Evolutionary conservation across 1,140 invertebrate species (phyloP).

Genomic region (Centruroides sculpturatus): DNA sequence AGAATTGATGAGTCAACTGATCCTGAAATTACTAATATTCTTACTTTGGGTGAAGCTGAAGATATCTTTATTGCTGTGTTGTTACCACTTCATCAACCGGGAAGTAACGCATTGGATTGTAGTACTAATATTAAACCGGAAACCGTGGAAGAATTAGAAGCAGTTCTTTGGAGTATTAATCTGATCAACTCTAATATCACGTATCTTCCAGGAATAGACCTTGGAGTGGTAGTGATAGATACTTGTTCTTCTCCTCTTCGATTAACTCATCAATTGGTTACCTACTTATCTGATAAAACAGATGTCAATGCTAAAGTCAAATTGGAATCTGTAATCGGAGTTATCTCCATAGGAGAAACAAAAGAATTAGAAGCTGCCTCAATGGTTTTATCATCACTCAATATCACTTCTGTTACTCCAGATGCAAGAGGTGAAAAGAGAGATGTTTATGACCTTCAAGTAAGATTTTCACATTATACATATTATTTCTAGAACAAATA

Average conservation of each 20-base stretch:
- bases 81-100: constrained; percentile 23
- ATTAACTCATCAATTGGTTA: constrained; percentile 8
- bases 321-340: constrained; percentile 3
- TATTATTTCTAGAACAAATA: too few species aligned
- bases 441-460: too few species aligned
- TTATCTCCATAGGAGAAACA: constrained; percentile 1
- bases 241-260: constrained; percentile 23
- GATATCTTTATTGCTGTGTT: constrained; percentile 21
- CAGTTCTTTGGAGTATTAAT: constrained; percentile 33
- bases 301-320: constrained; percentile 2
- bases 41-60: not conserved
- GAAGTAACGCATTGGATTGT: constrained; percentile 16
- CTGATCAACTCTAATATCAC: constrained; percentile 29
- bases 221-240: constrained; percentile 23
- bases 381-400: constrained; percentile 14
- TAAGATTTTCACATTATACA: too few species aligned
- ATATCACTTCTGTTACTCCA: constrained; percentile 18
- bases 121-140: constrained; percentile 18
- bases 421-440: not conserved
- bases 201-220: constrained; percentile 19
- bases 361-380: constrained; percentile 13
- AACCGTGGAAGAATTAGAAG: constrained; percentile 32
- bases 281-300: constrained; percentile 1
- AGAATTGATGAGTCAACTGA: constrained; percentile 1
- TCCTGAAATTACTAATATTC: not conserved